Base-by-base conservation (phyloP, 2,113 vertebrate species). In the Taurulus bubalis region DNA sequence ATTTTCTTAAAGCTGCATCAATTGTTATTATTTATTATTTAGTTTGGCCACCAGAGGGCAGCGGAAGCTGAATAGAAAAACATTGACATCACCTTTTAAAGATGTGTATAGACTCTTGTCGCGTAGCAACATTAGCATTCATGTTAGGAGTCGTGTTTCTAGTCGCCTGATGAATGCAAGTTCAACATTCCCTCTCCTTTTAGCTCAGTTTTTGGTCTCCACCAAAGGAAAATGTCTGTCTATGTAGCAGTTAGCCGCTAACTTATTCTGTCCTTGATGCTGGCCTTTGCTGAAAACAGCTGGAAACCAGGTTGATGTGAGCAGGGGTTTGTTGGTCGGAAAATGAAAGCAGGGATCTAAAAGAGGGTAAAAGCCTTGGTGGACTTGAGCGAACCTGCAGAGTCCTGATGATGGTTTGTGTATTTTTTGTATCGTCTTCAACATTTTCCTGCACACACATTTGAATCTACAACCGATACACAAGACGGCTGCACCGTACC, bases 401-500 rank as follows among this genome's bases (percentile, higher is more conserved):
- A 51, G 20, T 51, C 49, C 6, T 10, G 20, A 4, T 53, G 49
- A 10, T 53, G 20, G 22, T 47, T 47, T 47, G 16, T 47, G 45
- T 47, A 14, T 14, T 42, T 0, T 15, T 42, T 42, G 1, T 42
- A 15, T 42, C 40, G 40, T 18, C 8, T 59, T 47, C 1, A 0
- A 49, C 42, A 49, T 62, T 60, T 78, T n/a, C 15, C 49, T 28
- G 4, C 16, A 59, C 16, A 38, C 6, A 11, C 28, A 53, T 55
- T 56, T 26, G 1, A 65, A 65, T 15, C 32, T 20, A 1, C 28
- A 8, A 6, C 49, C 49, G 24, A 34, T 6, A 34, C 69, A 56
- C 5, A 14, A 5, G n/a, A 47, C 15, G 47, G n/a, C 4, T 10
- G 51, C 59, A 16, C 47, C 55, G 83, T 66, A 97, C 97, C 96